Conservation (phyloP, 2,797 vertebrate species). For the Anabacerthia variegaticeps region DNA sequence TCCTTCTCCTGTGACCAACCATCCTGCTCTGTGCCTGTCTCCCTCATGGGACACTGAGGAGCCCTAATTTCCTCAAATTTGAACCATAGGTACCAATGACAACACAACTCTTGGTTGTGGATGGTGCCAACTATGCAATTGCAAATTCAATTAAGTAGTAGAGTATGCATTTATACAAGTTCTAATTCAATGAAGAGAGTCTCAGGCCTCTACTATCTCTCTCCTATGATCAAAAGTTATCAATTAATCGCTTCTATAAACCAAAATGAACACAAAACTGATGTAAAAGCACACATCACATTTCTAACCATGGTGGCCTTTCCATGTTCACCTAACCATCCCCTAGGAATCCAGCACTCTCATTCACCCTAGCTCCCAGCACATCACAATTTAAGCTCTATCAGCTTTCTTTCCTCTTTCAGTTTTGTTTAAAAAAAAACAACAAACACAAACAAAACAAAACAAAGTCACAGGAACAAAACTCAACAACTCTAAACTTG, state of each 20-base stretch:
- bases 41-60: background rate
- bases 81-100: background rate
- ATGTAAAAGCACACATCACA: background rate
- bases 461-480: background rate
- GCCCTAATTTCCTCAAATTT: background rate
- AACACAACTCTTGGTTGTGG: background rate
- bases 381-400: background rate
- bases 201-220: background rate
- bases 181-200: background rate
- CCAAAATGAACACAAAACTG: background rate
- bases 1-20: background rate
- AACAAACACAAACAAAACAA: background rate
- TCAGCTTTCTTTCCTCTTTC: background rate
- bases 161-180: background rate
- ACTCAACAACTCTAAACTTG: background rate
- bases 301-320: background rate
- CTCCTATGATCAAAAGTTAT: background rate
- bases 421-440: background rate
- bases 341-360: background rate
- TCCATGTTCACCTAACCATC: background rate
- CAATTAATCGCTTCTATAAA: background rate
- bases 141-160: background rate
- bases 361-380: background rate
- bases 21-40: accelerated
- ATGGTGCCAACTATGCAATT: background rate